A percentile compares a stretch with the other conserved stretches of the same genome.
Evolutionary conservation across 2,888 invertebrate genomes (phyloP).

Genomic region (Caenorhabditis doughertyi): DNA sequence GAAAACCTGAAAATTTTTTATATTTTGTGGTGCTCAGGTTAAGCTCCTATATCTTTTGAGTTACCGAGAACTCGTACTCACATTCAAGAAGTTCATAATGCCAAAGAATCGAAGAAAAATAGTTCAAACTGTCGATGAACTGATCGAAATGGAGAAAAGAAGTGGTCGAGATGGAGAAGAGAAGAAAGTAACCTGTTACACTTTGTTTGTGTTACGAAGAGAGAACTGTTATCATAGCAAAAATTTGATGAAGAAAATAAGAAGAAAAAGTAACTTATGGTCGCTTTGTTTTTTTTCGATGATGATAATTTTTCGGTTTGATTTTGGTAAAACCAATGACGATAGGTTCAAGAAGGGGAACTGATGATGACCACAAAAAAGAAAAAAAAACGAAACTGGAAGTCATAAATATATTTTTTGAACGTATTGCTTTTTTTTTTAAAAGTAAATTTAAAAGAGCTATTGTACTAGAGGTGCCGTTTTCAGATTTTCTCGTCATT

Average conservation of each 20-base stretch:
- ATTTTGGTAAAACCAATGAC: no score
- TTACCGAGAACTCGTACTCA: not conserved
- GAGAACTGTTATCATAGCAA: not conserved
- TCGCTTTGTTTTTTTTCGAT: not conserved
- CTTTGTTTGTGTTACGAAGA: not conserved
- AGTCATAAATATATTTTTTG: no score
- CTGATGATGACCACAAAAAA: no score
- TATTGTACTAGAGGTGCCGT: no score
- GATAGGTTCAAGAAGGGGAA: no score
- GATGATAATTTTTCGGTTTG: not conserved
- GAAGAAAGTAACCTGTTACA: slow-evolving; percentile 12
- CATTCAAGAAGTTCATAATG: slow-evolving; percentile 27
- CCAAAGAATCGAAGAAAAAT: not conserved
- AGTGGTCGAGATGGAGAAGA: not conserved
- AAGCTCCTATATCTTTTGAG: no score
- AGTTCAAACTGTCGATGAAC: not conserved
- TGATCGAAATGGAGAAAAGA: slow-evolving; percentile 4
- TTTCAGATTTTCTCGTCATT: no score
- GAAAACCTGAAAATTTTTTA: not conserved
- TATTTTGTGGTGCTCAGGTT: no score
- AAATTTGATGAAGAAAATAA: not conserved
- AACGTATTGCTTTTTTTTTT: no score
- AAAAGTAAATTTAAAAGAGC: no score
- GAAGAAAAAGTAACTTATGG: not conserved
- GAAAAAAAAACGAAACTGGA: no score